phyloP scores from a whole-genome alignment of 2,888 invertebrate species.

The Aphodius granarius region DNA sequence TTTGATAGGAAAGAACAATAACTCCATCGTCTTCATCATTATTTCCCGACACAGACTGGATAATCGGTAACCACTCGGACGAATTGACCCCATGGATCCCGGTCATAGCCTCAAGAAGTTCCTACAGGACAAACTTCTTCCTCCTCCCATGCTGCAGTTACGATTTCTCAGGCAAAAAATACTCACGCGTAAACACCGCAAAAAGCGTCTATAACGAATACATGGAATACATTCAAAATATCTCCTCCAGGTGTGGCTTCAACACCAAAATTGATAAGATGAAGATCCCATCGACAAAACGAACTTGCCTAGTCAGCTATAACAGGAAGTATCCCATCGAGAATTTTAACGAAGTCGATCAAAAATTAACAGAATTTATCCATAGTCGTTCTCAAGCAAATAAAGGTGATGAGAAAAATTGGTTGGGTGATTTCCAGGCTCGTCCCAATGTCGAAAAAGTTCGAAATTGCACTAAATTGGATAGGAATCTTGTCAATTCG shows the following conservation, averaged over 20 bases:
- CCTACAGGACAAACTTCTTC: constrained; percentile 77
- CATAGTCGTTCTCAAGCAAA: constrained; percentile 38
- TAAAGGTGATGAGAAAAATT: constrained; percentile 38
- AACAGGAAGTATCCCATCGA: constrained; percentile 52
- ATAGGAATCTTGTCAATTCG: constrained; percentile 62
- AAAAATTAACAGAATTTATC: constrained; percentile 49
- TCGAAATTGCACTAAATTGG: constrained; percentile 83
- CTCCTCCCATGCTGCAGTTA: constrained; percentile 93
- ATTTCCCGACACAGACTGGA: constrained; percentile 82
- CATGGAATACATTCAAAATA: constrained; percentile 63
- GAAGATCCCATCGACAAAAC: constrained; percentile 95
- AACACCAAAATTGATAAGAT: constrained; percentile 74
- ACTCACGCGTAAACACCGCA: constrained; percentile 68
- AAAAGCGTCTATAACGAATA: constrained; percentile 80
- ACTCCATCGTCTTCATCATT: constrained; percentile 67
- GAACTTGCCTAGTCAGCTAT: constrained; percentile 75
- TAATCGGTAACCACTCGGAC: constrained; percentile 99
- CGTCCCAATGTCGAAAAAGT: constrained; percentile 71
- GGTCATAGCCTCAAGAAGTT: constrained; percentile 81
- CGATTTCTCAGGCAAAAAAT: constrained; percentile 87
- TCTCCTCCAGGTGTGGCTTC: constrained; percentile 75
- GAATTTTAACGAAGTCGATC: constrained; percentile 52
- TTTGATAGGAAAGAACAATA: constrained; percentile 65
- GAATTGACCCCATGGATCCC: constrained; percentile 99
- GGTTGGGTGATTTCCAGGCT: constrained; percentile 63